Percentiles rank a stretch among this genome's conserved stretches.
phyloP scores from a whole-genome alignment of 2,113 vertebrate species.

The Gadus macrocephalus region DNA sequence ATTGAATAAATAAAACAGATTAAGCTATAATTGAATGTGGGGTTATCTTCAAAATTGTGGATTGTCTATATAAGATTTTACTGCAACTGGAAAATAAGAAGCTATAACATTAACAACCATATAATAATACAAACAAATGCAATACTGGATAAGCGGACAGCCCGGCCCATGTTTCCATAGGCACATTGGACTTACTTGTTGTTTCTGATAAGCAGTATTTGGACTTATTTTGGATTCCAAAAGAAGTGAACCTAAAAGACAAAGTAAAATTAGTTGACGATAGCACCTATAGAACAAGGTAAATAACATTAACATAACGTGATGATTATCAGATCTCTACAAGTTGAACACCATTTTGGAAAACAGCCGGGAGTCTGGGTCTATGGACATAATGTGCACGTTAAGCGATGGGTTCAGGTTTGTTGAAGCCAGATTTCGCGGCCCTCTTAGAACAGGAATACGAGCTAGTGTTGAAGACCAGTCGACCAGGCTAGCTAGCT shows the following conservation, averaged over 20 bases:
- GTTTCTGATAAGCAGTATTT: conserved; percentile 99
- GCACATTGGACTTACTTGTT: conserved; percentile 82
- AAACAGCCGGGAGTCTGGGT: too few species aligned
- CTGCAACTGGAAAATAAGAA: too few species aligned
- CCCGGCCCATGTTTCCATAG: not conserved
- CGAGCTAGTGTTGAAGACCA: conserved; percentile 7
- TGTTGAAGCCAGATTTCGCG: conserved; percentile 28
- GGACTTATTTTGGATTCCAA: conserved; percentile 98
- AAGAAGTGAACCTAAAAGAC: conserved; percentile 85
- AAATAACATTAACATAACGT: too few species aligned
- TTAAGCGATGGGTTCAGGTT: conserved; percentile 19
- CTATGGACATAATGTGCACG: too few species aligned
- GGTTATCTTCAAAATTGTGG: too few species aligned
- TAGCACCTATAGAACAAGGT: too few species aligned
- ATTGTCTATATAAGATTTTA: too few species aligned
- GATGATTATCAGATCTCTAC: too few species aligned
- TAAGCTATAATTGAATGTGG: too few species aligned
- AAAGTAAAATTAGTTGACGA: not conserved
- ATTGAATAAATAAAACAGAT: conserved; percentile 1
- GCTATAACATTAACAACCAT: not conserved
- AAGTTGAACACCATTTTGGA: too few species aligned
- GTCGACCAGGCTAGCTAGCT: conserved; percentile 12
- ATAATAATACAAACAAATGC: too few species aligned
- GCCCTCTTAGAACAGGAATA: conserved; percentile 18
- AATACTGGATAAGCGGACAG: not conserved